Conservation (phyloP, 2,888 invertebrate genomes). For the Diabrotica balteata region DNA sequence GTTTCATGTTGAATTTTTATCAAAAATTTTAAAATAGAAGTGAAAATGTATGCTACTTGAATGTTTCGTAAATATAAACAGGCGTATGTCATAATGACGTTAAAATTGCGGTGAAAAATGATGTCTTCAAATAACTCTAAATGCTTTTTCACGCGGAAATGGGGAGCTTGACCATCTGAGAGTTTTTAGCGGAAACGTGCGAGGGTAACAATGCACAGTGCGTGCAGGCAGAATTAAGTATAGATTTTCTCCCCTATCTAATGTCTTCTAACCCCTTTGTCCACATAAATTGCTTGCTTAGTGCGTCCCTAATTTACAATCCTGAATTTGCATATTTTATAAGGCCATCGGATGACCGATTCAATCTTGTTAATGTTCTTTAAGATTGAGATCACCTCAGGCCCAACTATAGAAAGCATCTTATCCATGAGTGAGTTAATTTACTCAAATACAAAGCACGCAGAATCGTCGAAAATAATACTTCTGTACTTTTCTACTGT, state of each 20-base stretch:
- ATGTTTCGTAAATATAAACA: too few species aligned
- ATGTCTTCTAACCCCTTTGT: conserved; percentile 55
- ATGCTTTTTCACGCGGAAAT: conserved; percentile 33
- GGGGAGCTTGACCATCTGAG: conserved; percentile 39
- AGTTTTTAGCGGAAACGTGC: conserved; percentile 40
- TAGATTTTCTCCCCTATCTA: conserved; percentile 55
- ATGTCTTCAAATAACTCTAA: conserved; percentile 15
- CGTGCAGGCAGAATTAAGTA: conserved; percentile 52
- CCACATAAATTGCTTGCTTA: conserved; percentile 56
- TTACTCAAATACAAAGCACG: too few species aligned
- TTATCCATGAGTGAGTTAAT: too few species aligned
- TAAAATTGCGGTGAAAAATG: conserved; percentile 4
- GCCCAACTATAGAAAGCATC: too few species aligned
- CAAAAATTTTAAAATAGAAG: too few species aligned
- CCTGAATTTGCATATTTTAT: conserved; percentile 43
- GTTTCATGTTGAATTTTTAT: too few species aligned
- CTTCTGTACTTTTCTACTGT: too few species aligned
- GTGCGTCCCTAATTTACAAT: conserved; percentile 50
- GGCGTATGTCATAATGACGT: neutral
- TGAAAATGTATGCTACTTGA: too few species aligned
- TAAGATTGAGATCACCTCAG: conserved; percentile 27
- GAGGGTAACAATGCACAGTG: conserved; percentile 45
- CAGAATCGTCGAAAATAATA: too few species aligned
- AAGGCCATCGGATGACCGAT: conserved; percentile 39
- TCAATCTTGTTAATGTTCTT: conserved; percentile 34